Base-by-base conservation (phyloP, 2,113 vertebrate genomes). In the Pelecanoides urinatrix region DNA sequence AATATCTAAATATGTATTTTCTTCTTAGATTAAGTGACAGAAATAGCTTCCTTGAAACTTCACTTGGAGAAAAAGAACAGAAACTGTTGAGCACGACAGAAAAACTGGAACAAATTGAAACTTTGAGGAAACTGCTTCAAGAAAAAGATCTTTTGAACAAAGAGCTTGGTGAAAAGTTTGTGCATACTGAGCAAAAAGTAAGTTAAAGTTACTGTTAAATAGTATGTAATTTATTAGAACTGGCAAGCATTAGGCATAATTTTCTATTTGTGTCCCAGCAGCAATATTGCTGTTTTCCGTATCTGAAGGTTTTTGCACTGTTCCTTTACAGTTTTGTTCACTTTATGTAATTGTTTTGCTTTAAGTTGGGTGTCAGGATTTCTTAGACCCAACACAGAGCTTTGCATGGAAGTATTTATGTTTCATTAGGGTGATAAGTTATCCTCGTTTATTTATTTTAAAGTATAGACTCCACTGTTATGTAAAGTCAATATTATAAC, bases 51-150 rank as follows among this genome's bases (percentile, higher is more conserved):
- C 98, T 99, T 95, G 98, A 99, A 93, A 98, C 97, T 50, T 98
- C 98, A 2, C 98, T 99, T 42, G 97, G 97, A n/a, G 99, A 99
- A 96, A 99, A 99, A 92, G 99, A 99, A 32, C 98, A 98, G 21
- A 98, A 97, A 4, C 77, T 99, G 73, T 97, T 98, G 61, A 97
- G 97, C 84, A 96, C 83, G 0, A 97, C 97, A 2, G 98, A 98
- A 96, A 98, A 98, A 73, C 97, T 99, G 13, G 97, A 98, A 83
- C 96, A 98, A 53, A 97, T 98, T 55, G 98, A 92, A 95, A 95
- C 91, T 90, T 96, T 99, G 55, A 96, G 92, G 82, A 98, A 98
- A 38, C 90, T 97, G 38, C 86, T 99, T 92, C 97, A 98, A 9
- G 97, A 98, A 63, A 99, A 98, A 73, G 98, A 99, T 63, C 66